Percentiles rank a stretch among this genome's conserved stretches.
Evolutionary conservation across 1,140 invertebrate species (phyloP).

Genomic region (Proales similis): DNA sequence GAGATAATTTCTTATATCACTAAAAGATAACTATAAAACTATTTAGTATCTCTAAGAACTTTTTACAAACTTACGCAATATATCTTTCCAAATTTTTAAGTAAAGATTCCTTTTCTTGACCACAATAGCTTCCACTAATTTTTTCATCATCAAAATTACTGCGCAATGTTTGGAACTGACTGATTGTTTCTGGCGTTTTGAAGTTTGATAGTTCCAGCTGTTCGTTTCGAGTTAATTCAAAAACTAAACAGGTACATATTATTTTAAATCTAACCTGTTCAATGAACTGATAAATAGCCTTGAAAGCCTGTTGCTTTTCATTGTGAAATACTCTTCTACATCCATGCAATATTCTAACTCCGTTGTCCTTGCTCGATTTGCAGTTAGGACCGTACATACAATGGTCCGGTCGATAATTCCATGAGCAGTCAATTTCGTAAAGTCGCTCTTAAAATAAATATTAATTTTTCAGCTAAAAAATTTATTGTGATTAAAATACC

Average conservation of each 20-base stretch:
- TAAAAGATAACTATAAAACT: too few species aligned
- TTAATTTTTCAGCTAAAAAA: not conserved
- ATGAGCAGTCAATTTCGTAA: conserved; percentile 72
- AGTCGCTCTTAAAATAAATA: conserved; percentile 61
- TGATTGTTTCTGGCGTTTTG: too few species aligned
- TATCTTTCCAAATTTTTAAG: conserved; percentile 5
- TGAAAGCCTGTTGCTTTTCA: conserved; percentile 76
- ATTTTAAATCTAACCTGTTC: conserved; percentile 56
- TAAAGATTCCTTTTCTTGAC: conserved; percentile 17
- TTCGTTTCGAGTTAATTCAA: too few species aligned
- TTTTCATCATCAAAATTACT: conserved; percentile 1
- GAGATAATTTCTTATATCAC: not conserved
- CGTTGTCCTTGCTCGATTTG: conserved; percentile 64
- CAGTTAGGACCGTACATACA: conserved; percentile 84
- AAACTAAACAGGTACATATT: not conserved
- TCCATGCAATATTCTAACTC: conserved; percentile 77
- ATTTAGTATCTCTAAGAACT: not conserved
- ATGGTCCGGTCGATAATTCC: conserved; percentile 85
- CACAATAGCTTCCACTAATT: conserved; percentile 14
- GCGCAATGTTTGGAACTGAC: too few species aligned
- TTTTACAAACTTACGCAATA: not conserved
- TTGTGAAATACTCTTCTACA: conserved; percentile 75
- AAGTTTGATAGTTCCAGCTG: too few species aligned
- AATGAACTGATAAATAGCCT: conserved; percentile 66
- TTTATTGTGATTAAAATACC: conserved; percentile 50